These are phyloP conservation scores for Spilosoma lubricipeda DNA, from an alignment of 2,888 invertebrate genomes.

Conservation along the genomic window DNA sequence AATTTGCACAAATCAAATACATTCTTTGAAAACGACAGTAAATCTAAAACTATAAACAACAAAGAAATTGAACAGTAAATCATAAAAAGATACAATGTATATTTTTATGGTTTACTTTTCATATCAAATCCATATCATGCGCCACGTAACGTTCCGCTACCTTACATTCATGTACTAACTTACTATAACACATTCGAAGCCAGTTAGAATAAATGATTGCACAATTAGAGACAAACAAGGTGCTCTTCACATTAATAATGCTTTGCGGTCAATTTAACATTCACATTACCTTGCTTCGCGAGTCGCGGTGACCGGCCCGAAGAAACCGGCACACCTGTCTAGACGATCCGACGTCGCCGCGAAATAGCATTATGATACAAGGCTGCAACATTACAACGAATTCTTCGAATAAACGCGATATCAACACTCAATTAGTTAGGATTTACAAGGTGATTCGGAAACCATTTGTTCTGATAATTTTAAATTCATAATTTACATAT, in stretches of 20 bases:
- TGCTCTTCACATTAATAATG: conserved; percentile 61
- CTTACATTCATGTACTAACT: conserved; percentile 49
- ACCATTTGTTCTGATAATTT: neutral
- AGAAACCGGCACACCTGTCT: conserved; percentile 49
- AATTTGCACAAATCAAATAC: neutral
- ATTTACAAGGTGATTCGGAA: conserved; percentile 6
- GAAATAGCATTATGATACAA: conserved; percentile 56
- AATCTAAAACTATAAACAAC: conserved; percentile 1
- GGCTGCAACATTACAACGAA: conserved; percentile 54
- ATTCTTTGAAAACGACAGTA: conserved; percentile 7
- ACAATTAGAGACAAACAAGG: conserved; percentile 64
- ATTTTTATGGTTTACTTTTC: too few species aligned
- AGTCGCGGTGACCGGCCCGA: conserved; percentile 42
- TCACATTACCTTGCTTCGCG: conserved; percentile 55
- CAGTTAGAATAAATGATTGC: conserved; percentile 59
- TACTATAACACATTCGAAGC: conserved; percentile 55
- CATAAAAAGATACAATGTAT: conserved; percentile 14
- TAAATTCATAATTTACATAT: too few species aligned
- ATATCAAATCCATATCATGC: conserved; percentile 37
- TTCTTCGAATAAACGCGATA: conserved; percentile 31
- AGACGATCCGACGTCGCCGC: conserved; percentile 44
- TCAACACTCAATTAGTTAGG: conserved; percentile 12
- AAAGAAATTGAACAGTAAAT: conserved; percentile 9
- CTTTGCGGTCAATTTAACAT: conserved; percentile 71
- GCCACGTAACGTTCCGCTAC: conserved; percentile 49